These are phyloP conservation scores for Labia minor DNA, from an alignment of 2,888 invertebrate genomes.

Conservation along the genomic window DNA sequence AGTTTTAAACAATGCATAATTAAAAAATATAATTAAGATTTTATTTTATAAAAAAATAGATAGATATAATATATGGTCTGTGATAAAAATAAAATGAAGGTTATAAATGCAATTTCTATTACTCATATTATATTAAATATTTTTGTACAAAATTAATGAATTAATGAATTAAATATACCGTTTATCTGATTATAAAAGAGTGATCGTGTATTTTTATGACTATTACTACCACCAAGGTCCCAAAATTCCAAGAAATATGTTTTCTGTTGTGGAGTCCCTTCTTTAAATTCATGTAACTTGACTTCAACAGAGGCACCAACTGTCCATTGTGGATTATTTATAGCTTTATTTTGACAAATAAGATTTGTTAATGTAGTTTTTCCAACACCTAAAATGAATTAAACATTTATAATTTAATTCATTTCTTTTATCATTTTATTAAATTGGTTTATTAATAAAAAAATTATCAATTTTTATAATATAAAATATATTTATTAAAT, in stretches of 20 bases:
- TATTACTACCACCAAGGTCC: slow-evolving; percentile 93
- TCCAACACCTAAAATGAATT: slow-evolving; percentile 66
- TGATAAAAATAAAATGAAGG: slow-evolving; percentile 15
- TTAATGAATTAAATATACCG: slow-evolving; percentile 45
- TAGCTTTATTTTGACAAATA: slow-evolving; percentile 76
- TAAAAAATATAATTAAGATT: no score
- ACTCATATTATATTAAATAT: no score
- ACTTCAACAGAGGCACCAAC: slow-evolving; percentile 94
- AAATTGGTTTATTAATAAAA: no score
- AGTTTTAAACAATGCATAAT: no score
- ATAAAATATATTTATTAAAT: slow-evolving; percentile 16
- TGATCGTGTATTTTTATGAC: slow-evolving; percentile 82
- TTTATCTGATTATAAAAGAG: slow-evolving; percentile 91
- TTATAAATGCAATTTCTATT: slow-evolving; percentile 18
- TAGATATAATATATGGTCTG: no score
- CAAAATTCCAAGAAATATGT: slow-evolving; percentile 91
- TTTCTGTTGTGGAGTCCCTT: slow-evolving; percentile 83
- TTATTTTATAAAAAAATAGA: no score
- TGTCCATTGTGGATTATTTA: slow-evolving; percentile 85
- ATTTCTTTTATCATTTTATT: slow-evolving; percentile 14
- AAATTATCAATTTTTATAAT: no score
- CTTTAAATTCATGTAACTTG: slow-evolving; percentile 87
- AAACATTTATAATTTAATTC: slow-evolving; percentile 13
- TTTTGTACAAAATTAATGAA: slow-evolving; percentile 14
- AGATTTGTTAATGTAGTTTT: slow-evolving; percentile 91